These are phyloP conservation scores for Microcebus griseorufus DNA, from an alignment of 2,113 vertebrate species.

Conservation along the genomic window DNA sequence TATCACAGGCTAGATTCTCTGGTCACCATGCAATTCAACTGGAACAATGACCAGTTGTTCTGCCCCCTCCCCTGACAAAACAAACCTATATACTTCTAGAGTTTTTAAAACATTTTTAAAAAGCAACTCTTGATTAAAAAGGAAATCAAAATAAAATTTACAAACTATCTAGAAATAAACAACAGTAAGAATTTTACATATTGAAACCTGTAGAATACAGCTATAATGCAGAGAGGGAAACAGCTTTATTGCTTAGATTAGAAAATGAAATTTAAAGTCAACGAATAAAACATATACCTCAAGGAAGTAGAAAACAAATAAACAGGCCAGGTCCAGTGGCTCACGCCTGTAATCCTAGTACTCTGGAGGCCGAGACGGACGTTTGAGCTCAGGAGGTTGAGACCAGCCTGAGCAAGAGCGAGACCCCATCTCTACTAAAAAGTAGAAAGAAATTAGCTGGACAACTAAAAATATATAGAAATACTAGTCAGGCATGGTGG, in stretches of 20 bases:
- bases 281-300: neutral
- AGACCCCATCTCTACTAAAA: too few species aligned
- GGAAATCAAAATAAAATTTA: conserved; percentile 5
- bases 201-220: neutral
- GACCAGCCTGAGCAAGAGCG: too few species aligned
- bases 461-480: too few species aligned
- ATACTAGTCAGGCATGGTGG: too few species aligned
- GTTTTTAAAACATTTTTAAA: neutral
- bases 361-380: too few species aligned
- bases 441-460: too few species aligned
- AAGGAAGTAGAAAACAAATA: neutral
- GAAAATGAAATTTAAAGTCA: neutral
- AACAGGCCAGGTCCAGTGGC: too few species aligned
- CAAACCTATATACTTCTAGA: neutral
- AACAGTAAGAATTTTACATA: neutral
- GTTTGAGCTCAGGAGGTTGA: too few species aligned
- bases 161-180: neutral
- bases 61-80: neutral
- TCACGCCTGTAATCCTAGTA: too few species aligned
- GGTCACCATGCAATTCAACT: neutral
- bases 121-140: neutral
- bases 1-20: neutral
- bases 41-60: neutral
- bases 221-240: neutral
- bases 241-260: neutral